Evolutionary conservation across 2,888 invertebrate species (phyloP).

Genomic region (Drosophila multiciliata): DNA sequence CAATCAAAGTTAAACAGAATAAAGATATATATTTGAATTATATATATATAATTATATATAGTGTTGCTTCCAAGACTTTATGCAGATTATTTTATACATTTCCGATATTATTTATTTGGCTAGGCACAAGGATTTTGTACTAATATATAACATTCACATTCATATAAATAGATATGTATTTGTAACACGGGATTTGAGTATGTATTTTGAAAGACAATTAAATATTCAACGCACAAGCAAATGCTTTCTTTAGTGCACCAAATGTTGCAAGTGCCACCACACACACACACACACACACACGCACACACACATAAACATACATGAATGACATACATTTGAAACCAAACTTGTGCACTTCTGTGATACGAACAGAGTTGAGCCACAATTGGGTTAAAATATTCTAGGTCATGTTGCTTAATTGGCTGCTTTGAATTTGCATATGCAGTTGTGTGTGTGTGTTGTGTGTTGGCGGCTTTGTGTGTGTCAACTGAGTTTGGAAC

Average conservation of each 20-base stretch:
- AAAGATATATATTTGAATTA: neutral
- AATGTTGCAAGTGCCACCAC: conserved; percentile 35
- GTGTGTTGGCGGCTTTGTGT: neutral
- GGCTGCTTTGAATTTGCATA: conserved; percentile 40
- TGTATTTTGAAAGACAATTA: conserved; percentile 62
- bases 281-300: conserved; percentile 5
- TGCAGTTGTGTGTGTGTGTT: neutral
- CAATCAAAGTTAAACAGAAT: neutral
- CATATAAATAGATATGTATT: conserved; percentile 9
- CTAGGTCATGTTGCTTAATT: conserved; percentile 74
- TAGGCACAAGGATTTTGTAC: conserved; percentile 24
- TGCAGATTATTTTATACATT: conserved; percentile 10
- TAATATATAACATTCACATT: neutral
- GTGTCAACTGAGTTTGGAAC: conserved; percentile 22
- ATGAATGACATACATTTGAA: conserved; percentile 2
- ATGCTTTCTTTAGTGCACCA: conserved; percentile 40
- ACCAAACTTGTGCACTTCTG: conserved; percentile 2
- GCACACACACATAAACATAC: conserved; percentile 6
- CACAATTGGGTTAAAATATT: conserved; percentile 58
- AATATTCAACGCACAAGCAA: conserved; percentile 59
- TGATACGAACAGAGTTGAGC: conserved; percentile 31
- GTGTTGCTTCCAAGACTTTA: neutral
- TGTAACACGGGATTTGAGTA: conserved; percentile 62
- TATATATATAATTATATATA: neutral
- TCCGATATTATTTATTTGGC: conserved; percentile 21